Evolutionary conservation across 2,113 vertebrate species (phyloP).

Genomic region (Rafetus swinhoei): DNA sequence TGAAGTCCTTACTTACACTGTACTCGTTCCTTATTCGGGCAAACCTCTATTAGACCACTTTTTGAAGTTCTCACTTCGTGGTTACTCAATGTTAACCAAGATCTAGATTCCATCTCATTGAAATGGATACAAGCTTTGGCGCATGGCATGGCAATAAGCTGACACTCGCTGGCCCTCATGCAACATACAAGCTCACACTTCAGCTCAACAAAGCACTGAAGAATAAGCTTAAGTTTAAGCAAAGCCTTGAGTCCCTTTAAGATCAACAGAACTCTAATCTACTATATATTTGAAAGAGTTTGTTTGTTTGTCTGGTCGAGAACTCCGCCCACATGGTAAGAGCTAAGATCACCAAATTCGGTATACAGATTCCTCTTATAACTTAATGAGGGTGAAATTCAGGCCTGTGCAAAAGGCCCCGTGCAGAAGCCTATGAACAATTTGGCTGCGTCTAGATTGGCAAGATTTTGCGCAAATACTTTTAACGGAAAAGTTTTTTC

Average conservation of each 20-base stretch:
- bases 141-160: background rate
- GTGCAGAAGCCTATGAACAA: slow-evolving; percentile 15
- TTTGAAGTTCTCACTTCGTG: background rate
- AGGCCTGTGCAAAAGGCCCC: background rate
- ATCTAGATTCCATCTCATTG: background rate
- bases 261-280: background rate
- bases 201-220: background rate
- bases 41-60: background rate
- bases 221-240: background rate
- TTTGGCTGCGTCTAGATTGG: too few species aligned
- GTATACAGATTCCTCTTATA: too few species aligned
- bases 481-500: too few species aligned
- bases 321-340: too few species aligned
- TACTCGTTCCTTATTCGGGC: rapidly evolving
- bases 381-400: slow-evolving; percentile 4
- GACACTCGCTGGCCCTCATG: background rate
- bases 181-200: background rate
- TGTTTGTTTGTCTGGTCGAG: too few species aligned
- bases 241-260: background rate
- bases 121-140: background rate
- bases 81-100: background rate
- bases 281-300: too few species aligned
- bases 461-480: too few species aligned
- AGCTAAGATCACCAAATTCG: too few species aligned
- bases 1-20: rapidly evolving